A percentile compares a stretch with the other conserved stretches of the same genome.
Evolutionary conservation across 2,888 invertebrate species (phyloP).

Genomic region (Coenonympha glycerion): DNA sequence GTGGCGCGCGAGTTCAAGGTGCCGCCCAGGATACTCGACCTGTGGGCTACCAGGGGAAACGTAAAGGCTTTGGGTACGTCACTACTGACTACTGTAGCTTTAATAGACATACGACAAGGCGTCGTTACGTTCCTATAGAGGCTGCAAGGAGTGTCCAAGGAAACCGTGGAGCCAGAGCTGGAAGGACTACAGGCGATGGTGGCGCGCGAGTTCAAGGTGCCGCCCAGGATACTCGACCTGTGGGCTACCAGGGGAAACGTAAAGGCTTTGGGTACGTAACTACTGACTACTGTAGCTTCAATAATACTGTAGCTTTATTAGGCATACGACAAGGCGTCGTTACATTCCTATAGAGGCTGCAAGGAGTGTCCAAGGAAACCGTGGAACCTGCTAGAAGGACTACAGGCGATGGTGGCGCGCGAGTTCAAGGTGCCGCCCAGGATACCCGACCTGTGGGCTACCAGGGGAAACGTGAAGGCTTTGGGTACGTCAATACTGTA

Average conservation of each 20-base stretch:
- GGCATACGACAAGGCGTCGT: constrained; percentile 76
- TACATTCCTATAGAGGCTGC: constrained; percentile 79
- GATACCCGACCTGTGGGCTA: constrained; percentile 79
- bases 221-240: constrained; percentile 73
- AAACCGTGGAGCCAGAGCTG: constrained; percentile 79
- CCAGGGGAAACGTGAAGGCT: constrained; percentile 82
- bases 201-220: constrained; percentile 54
- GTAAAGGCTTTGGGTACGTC: too few species aligned
- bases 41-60: too few species aligned
- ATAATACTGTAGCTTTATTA: constrained; percentile 27
- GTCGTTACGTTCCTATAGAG: constrained; percentile 77
- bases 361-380: constrained; percentile 75
- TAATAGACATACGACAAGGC: constrained; percentile 75
- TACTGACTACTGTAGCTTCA: not conserved
- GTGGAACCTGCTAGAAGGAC: constrained; percentile 74
- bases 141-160: constrained; percentile 77
- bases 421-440: constrained; percentile 56
- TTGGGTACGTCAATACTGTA: constrained; percentile 71
- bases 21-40: too few species aligned
- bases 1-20: too few species aligned
- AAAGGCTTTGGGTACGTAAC: constrained; percentile 81
- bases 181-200: constrained; percentile 57
- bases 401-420: constrained; percentile 54
- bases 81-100: too few species aligned
- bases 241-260: constrained; percentile 81